Evolutionary conservation across 2,888 invertebrate species (phyloP), one percentile per base, ranked within the genome.

Genomic region (Ypsolopha scabrella): DNA sequence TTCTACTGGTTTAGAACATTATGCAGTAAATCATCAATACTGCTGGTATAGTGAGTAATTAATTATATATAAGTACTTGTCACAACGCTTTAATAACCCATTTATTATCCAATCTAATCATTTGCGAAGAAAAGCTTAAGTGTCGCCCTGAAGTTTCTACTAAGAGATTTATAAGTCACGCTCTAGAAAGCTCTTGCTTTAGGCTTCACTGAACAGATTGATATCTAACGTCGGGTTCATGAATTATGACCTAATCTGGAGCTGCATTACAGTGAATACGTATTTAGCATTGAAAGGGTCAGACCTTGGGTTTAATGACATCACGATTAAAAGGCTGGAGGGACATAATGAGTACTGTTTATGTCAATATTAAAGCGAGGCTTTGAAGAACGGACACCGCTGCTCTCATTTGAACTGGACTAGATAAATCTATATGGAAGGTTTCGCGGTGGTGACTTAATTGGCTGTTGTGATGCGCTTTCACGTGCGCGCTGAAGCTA

Each of bases 141-240:
- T 7, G 24, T n/a, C 9, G 35, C 39, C 38, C 34, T 49, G 14
- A 8, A 33, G 39, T 49, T 41, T 24, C 24, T 24, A 33, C 11
- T 11, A 37, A 6, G 33, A 64, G 70, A 76, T 77, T 74, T 72
- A 73, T 70, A 70, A 72, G 68, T 72, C 73, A 75, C 71, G 73
- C 65, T 70, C 61, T 67, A 67, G 67, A 68, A 69, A 71, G 71
- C 62, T 71, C 66, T 68, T 68, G 70, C 62, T 56, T 51, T 49
- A 49, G 13, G 49, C 49, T 49, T 49, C 49, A 49, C 41, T 49
- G 49, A 33, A 33, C 49, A 49, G 39, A 48, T 49, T 49, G 49
- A 49, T 49, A 33, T 45, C 37, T 11, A 8, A 8, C 9, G 33
- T 33, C 33, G 35, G 8, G 34, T 46, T 46, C 46, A 46, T 46